These are phyloP conservation scores for Regulus satrapa DNA, from an alignment of 2,113 vertebrate species.

Conservation along the genomic window DNA sequence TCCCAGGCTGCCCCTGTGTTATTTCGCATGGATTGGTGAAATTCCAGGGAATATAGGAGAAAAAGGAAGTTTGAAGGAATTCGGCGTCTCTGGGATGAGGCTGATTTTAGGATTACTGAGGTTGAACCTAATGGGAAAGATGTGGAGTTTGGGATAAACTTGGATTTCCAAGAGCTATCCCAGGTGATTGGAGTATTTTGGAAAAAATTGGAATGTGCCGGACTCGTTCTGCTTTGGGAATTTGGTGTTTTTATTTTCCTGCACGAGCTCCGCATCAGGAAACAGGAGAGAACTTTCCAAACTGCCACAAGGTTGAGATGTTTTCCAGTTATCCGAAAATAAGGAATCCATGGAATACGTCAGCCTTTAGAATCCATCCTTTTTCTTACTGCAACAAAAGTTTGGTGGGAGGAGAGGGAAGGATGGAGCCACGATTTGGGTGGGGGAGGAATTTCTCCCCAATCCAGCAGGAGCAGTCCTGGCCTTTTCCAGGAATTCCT, in stretches of 20 bases:
- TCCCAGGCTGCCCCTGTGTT: neutral
- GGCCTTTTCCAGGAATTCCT: neutral
- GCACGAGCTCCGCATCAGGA: rapidly evolving
- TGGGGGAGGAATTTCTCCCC: neutral
- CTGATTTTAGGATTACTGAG: too few species aligned
- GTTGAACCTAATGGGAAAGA: too few species aligned
- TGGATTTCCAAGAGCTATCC: too few species aligned
- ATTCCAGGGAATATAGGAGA: too few species aligned
- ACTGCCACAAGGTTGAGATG: neutral
- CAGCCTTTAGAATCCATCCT: neutral
- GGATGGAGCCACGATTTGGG: rapidly evolving
- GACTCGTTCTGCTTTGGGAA: neutral
- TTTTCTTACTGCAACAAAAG: too few species aligned
- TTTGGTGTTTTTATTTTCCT: neutral
- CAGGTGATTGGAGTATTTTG: too few species aligned
- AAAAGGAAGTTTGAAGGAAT: too few species aligned
- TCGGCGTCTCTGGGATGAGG: too few species aligned
- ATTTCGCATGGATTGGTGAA: too few species aligned
- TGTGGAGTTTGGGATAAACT: too few species aligned
- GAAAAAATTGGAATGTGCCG: neutral
- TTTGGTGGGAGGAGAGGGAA: neutral
- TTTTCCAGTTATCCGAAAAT: neutral
- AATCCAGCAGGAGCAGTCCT: rapidly evolving
- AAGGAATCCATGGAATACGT: neutral
- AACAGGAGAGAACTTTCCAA: neutral